Base-by-base conservation (phyloP, 2,888 invertebrate genomes). In the Clusia tigrina region DNA sequence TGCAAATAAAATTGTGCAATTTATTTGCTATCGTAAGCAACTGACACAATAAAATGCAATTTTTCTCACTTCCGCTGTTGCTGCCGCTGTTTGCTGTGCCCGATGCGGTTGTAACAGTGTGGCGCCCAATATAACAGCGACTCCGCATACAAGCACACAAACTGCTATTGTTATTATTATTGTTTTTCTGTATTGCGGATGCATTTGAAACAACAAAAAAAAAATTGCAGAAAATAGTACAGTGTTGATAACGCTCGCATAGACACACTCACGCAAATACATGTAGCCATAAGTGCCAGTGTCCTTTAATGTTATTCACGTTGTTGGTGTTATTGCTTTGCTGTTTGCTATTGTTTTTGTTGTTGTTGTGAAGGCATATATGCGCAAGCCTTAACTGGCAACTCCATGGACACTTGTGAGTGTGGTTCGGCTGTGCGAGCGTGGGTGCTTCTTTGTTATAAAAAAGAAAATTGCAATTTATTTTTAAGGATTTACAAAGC, bases 1-100 rank as follows among this genome's bases (percentile, higher is more conserved):
- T 66, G 67, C 64, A 70, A 72, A 71, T 71, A 70, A 70, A 71
- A 70, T 68, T 64, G 54, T 68, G 65, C 68, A 71, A 70, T 72
- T 71, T 72, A 69, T 72, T 69, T 64, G 68, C 63, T 59, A 69
- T 70, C 71, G 67, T 58, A 62, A 65, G 66, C 69, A 69, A 69
- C 67, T 70, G 69, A 66, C 70, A 69, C 66, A 68, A 69, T 70
- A 70, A 70, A 70, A 69, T 69, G 65, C 67, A 62, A 61, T 62
- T 63, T 57, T 63, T 67, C 58, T 46, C 52, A 46, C 48, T 48
- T 48, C 48, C 20, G 20, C 18, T n/a, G 15, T 57, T 24, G 22
- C 46, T 46, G 38, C n/a, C n/a, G n/a, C n/a, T 42, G 42, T 42
- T 6, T 6, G 12, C n/a, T 6, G 12, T 42, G 9, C 15, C 24